A percentile compares a stretch with the other conserved stretches of the same genome.
phyloP scores from a whole-genome alignment of 2,113 vertebrate genomes.

The Acrocephalus arundinaceus region DNA sequence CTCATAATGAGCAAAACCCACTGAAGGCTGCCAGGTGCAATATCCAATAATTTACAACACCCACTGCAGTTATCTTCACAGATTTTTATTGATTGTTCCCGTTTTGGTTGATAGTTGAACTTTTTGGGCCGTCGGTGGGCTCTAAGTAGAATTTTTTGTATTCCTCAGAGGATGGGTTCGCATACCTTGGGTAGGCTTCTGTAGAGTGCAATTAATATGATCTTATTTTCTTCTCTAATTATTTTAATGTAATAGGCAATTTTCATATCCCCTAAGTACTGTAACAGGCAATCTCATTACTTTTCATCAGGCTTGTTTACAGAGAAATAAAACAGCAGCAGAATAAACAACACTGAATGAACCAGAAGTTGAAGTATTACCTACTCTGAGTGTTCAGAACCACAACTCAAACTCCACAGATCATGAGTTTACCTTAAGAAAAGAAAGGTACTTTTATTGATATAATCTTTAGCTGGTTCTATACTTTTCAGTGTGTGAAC shows the following conservation, averaged over 20 bases:
- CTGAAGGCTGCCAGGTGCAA: not conserved
- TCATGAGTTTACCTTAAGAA: not conserved
- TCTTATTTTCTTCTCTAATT: constrained; percentile 18
- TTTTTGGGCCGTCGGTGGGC: not conserved
- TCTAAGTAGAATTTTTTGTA: not conserved
- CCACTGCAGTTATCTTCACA: not conserved
- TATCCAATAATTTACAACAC: not conserved
- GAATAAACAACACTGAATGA: not conserved
- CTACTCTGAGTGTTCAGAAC: not conserved
- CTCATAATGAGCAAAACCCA: not conserved
- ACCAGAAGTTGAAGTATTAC: not conserved
- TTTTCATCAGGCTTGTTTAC: constrained; percentile 33
- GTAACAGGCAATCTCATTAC: not conserved
- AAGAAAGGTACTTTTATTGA: not conserved
- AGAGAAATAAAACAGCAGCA: not conserved
- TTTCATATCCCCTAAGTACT: constrained; percentile 18
- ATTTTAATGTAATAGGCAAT: constrained; percentile 26
- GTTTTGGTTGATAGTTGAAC: not conserved
- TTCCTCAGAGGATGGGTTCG: not conserved
- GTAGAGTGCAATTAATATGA: not conserved
- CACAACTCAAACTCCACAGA: not conserved
- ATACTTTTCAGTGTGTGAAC: not conserved
- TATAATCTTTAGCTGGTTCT: not conserved
- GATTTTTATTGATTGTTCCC: not conserved
- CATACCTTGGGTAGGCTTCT: not conserved